These are phyloP conservation scores for Hemicentrotus pulcherrimus DNA, from an alignment of 35 echinoderm and acorn worm species.

Conservation along the genomic window DNA sequence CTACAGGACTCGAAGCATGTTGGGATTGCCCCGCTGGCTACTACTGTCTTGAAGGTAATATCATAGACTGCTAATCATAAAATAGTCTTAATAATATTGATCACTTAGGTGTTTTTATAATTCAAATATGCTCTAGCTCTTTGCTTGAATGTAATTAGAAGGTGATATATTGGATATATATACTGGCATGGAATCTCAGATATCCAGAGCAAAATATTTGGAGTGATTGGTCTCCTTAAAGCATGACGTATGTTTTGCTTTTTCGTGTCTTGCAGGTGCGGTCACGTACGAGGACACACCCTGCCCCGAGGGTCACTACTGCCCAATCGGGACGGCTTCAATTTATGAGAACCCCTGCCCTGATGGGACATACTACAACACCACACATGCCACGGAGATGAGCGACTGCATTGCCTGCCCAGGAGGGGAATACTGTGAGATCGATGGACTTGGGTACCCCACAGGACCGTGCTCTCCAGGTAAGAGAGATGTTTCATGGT, in stretches of 20 bases:
- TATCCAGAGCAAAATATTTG: no score
- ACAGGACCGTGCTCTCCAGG: conserved; percentile 83
- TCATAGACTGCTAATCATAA: no score
- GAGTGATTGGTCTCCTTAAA: no score
- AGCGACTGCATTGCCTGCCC: conserved; percentile 83
- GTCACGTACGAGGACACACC: conserved; percentile 90
- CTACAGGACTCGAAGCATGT: conserved; percentile 75
- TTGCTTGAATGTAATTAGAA: no score
- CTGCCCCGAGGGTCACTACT: conserved; percentile 91
- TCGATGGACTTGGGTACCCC: conserved; percentile 74
- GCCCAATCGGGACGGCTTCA: conserved; percentile 75
- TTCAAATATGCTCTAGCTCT: no score
- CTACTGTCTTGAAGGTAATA: conserved; percentile 86
- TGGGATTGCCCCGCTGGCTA: conserved; percentile 86
- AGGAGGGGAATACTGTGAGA: conserved; percentile 82
- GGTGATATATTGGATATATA: no score
- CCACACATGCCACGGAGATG: conserved; percentile 66
- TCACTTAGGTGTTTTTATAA: no score
- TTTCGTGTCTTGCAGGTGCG: conserved; percentile 57
- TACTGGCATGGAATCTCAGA: no score
- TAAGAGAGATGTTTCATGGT: background rate
- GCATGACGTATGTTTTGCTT: background rate
- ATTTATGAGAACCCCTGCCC: conserved; percentile 87
- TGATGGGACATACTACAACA: conserved; percentile 82
- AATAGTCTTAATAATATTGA: no score